Base-by-base conservation (phyloP, 2,797 vertebrate genomes). In the Enteromius anoplus region DNA sequence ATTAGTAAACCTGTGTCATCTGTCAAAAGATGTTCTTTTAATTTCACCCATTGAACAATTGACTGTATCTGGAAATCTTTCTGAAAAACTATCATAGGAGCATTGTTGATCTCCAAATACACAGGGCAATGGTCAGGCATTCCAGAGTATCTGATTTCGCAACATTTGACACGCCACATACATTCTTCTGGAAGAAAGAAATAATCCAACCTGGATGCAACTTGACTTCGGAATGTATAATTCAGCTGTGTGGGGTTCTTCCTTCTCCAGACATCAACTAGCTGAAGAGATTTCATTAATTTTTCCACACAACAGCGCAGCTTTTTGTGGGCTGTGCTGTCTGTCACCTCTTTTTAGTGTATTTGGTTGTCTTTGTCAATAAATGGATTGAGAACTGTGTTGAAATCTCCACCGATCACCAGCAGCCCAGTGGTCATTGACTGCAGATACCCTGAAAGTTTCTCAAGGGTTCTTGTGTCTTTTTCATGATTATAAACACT, bases 361-460 rank as follows among this genome's bases (percentile, higher is more conserved):
- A 49, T 49, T 49, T 15, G 49, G 53, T 79, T 23, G 1, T 15
- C 19, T 58, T 45, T 55, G 32, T 82, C 81, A 32, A 76, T 23
- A 55, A 68, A 75, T 15, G 47, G 64, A 55, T 76, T 82, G 17
- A 82, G 51, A 37, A 42, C 70, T 0, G 80, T 75, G 60, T 82
- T 83, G 29, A 83, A 83, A 78, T 83, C 82, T 64, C 82, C 82
- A 60, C 51, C 66, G 21, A 83, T 80, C 34, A 80, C 66, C 23
- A 80, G 51, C 5, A 80, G 12, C 23, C 78, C 78, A n/a, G 21
- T 68, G 21, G 77, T 53, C 62, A 40, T 78, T 2, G 32, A 68
- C 32, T 79, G 77, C 5, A 70, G n/a, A 49, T 75, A 75, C 0
- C 10, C n/a, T 75, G 68, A 70, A 70, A 47, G 40, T 45, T 42